phyloP scores from a whole-genome alignment of 2,888 invertebrate genomes.

The Eledona agricola region DNA sequence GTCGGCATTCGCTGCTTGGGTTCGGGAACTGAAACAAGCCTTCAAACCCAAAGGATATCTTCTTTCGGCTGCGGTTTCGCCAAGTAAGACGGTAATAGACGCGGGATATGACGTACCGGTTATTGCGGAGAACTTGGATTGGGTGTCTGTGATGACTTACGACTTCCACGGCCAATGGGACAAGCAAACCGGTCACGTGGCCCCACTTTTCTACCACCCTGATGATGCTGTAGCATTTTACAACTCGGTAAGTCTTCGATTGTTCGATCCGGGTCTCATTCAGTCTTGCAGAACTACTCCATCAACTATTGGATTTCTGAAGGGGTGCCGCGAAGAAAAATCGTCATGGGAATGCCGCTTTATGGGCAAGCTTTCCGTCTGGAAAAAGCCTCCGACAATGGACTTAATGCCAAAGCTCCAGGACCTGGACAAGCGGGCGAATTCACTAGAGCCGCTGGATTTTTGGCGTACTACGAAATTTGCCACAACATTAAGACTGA shows the following conservation, averaged over 20 bases:
- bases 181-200: conserved; percentile 89
- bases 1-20: conserved; percentile 76
- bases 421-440: conserved; percentile 86
- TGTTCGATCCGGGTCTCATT: conserved; percentile 1
- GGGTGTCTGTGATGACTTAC: conserved; percentile 93
- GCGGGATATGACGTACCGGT: conserved; percentile 83
- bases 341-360: conserved; percentile 89
- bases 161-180: conserved; percentile 95
- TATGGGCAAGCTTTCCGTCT: conserved; percentile 88
- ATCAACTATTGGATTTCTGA: conserved; percentile 89
- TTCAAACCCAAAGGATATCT: conserved; percentile 65
- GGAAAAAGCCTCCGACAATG: conserved; percentile 68
- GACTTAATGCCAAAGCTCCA: conserved; percentile 78
- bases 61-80: conserved; percentile 86
- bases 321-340: conserved; percentile 82
- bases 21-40: conserved; percentile 74
- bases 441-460: conserved; percentile 85
- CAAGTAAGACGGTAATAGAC: conserved; percentile 87
- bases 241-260: conserved; percentile 73
- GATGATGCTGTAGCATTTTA: conserved; percentile 84
- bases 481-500: conserved; percentile 81
- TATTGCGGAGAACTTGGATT: conserved; percentile 79
- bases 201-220: conserved; percentile 83
- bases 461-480: conserved; percentile 90
- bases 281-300: conserved; percentile 75